Conservation (phyloP, 2,888 invertebrate species). For the Eutolmus rufibarbis region DNA sequence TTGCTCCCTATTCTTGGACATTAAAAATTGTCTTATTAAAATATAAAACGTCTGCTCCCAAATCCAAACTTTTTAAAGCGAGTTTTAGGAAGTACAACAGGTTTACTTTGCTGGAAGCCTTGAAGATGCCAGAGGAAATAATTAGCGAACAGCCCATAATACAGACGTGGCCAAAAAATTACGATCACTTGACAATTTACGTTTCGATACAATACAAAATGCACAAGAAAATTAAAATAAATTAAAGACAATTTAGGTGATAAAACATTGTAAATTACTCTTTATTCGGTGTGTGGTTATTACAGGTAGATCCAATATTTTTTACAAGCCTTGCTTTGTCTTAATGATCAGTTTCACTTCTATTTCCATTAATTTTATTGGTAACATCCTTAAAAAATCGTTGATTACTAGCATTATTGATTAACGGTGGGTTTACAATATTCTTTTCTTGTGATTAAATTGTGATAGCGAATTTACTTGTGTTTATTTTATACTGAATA, state of each 20-base stretch:
- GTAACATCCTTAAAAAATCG: neutral
- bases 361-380: neutral
- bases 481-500: neutral
- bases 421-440: neutral
- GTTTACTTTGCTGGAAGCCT: neutral
- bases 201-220: too few species aligned
- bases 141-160: too few species aligned
- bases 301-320: neutral
- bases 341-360: neutral
- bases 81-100: neutral
- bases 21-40: neutral
- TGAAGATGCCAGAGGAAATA: neutral
- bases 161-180: too few species aligned
- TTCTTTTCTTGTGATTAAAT: neutral
- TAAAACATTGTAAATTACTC: neutral
- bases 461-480: neutral
- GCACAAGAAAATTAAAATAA: neutral
- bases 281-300: neutral
- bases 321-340: neutral
- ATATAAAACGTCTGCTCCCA: too few species aligned
- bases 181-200: too few species aligned
- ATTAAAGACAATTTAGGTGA: neutral
- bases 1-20: neutral
- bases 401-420: neutral
- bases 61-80: neutral